Conservation (phyloP, 92 coral and sea anemone genomes). For the Paragorgia papillata region DNA sequence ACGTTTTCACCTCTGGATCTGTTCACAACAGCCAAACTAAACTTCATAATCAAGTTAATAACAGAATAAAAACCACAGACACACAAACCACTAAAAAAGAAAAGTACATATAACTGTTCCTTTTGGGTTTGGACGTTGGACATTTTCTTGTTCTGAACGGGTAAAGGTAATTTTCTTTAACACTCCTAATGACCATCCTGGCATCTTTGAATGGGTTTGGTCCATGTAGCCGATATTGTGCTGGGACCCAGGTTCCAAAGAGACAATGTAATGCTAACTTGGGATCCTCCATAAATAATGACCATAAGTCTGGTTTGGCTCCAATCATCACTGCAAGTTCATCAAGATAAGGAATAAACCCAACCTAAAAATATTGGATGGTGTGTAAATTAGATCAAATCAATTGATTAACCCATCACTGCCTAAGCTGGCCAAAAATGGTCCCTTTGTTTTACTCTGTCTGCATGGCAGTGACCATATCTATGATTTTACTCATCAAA, state of each 20-base stretch:
- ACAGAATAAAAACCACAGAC: no score
- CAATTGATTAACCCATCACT: no score
- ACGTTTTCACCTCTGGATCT: no score
- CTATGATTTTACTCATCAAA: no score
- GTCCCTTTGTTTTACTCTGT: background rate
- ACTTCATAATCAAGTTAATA: no score
- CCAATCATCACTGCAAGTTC: conserved; percentile 73
- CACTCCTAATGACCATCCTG: conserved; percentile 67
- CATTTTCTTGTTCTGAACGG: conserved; percentile 69
- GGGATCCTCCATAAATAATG: conserved; percentile 71
- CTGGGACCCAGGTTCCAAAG: conserved; percentile 79
- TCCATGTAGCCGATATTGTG: conserved; percentile 87
- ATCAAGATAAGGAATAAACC: conserved; percentile 56
- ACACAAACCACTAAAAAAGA: background rate
- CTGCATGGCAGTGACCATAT: background rate
- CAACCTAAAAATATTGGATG: conserved; percentile 43
- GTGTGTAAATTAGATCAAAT: background rate
- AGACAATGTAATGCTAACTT: conserved; percentile 68
- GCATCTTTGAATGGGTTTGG: conserved; percentile 86
- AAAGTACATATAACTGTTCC: background rate
- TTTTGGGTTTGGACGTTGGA: background rate
- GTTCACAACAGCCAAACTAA: no score
- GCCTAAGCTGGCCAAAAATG: no score
- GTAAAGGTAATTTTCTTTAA: conserved; percentile 51
- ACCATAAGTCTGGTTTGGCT: conserved; percentile 76